Evolutionary conservation across 2,888 invertebrate genomes (phyloP).

Genomic region (Spisula solida): DNA sequence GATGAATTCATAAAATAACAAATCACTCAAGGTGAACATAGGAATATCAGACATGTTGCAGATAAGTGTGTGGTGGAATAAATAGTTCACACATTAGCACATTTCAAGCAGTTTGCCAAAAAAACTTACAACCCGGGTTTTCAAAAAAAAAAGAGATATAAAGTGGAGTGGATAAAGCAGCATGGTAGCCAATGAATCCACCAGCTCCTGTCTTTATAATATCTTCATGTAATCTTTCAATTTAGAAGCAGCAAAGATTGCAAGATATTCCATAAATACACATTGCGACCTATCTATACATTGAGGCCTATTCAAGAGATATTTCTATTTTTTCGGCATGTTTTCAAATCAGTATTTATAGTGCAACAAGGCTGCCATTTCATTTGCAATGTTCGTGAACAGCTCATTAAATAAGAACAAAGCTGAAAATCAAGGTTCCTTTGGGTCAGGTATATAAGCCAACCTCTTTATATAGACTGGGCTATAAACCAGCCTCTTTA

Average conservation of each 20-base stretch:
- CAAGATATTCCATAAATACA: neutral
- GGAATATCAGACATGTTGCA: neutral
- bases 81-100: slow-evolving; percentile 20
- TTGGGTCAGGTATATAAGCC: too few relatives aligned
- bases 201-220: neutral
- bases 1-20: slow-evolving; percentile 18
- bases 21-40: slow-evolving; percentile 1
- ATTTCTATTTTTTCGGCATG: neutral
- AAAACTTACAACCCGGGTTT: slow-evolving; percentile 21
- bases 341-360: too few relatives aligned
- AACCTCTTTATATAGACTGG: too few relatives aligned
- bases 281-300: neutral
- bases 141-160: slow-evolving; percentile 12
- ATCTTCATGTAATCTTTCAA: neutral
- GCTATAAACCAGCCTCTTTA: too few relatives aligned
- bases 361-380: neutral
- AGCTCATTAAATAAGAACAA: too few relatives aligned
- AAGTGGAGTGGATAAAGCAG: slow-evolving; percentile 17
- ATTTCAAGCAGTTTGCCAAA: slow-evolving; percentile 23
- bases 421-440: too few relatives aligned
- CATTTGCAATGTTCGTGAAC: too few relatives aligned
- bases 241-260: slow-evolving; percentile 18
- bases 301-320: neutral
- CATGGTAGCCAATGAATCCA: neutral
- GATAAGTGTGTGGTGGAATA: slow-evolving; percentile 16